A percentile compares a stretch with the other conserved stretches of the same genome.
Evolutionary conservation across 1,140 invertebrate genomes (phyloP).

Genomic region (Holcopasites calliopsidis): DNA sequence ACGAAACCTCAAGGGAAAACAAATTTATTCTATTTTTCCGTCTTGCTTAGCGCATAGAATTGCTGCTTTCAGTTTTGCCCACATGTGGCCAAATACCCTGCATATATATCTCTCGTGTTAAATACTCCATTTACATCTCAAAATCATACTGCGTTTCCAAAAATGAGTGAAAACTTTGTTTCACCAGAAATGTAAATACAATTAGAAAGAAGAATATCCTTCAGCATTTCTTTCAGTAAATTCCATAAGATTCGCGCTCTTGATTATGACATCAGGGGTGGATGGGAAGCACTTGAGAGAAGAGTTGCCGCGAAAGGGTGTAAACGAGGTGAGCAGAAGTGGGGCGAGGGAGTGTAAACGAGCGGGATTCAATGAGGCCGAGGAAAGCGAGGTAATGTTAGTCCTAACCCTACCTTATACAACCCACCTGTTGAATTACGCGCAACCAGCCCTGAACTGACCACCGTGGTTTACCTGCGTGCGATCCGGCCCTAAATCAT

Average conservation of each 20-base stretch:
- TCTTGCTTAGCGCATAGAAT: too few species aligned
- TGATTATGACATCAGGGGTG: slow-evolving; percentile 17
- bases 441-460: slow-evolving; percentile 41
- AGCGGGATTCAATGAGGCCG: slow-evolving; percentile 50
- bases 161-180: too few species aligned
- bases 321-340: slow-evolving; percentile 21
- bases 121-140: too few species aligned
- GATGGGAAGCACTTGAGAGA: slow-evolving; percentile 12
- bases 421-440: slow-evolving; percentile 70
- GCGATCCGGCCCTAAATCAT: slow-evolving; percentile 51
- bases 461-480: slow-evolving; percentile 52
- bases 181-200: too few species aligned
- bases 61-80: too few species aligned
- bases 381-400: slow-evolving; percentile 51
- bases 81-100: too few species aligned
- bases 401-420: slow-evolving; percentile 59
- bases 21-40: too few species aligned
- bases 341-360: slow-evolving; percentile 27
- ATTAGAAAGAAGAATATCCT: too few species aligned
- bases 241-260: not conserved
- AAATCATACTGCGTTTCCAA: too few species aligned
- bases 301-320: slow-evolving; percentile 12
- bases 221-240: too few species aligned
- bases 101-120: too few species aligned
- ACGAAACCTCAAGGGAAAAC: too few species aligned